Conservation (phyloP, 2,797 vertebrate genomes). For the Sitta carolinensis region DNA sequence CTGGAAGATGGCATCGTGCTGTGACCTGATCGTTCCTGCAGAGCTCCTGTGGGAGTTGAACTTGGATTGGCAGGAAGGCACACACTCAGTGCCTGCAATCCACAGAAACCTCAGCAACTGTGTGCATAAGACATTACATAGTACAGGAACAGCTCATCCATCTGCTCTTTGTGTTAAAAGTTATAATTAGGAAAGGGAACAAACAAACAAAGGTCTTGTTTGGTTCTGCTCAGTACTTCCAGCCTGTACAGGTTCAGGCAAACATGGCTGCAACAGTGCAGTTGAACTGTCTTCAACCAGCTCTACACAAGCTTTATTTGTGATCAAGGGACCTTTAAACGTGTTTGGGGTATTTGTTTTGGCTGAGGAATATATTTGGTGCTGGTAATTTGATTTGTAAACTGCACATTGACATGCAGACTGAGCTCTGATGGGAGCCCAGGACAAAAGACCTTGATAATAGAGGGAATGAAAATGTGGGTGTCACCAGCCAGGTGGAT, state of each 20-base stretch:
- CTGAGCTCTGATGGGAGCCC: neutral
- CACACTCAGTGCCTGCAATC: fast-evolving
- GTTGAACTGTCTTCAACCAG: neutral
- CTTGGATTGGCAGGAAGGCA: neutral
- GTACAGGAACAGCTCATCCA: neutral
- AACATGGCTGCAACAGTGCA: neutral
- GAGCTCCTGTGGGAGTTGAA: neutral
- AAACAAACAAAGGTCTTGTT: neutral
- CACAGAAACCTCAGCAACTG: neutral
- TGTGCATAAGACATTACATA: fast-evolving
- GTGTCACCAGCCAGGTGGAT: neutral
- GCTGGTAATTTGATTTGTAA: too few species aligned
- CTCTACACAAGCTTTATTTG: neutral
- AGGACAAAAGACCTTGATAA: neutral
- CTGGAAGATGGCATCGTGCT: fast-evolving
- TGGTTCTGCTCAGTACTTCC: neutral
- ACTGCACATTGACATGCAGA: neutral
- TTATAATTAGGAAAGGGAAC: neutral
- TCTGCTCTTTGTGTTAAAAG: neutral
- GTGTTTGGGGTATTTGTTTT: fast-evolving
- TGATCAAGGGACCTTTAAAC: neutral
- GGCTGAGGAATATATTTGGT: neutral
- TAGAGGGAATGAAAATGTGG: fast-evolving
- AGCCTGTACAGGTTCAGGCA: neutral
- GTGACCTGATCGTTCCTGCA: neutral